Conservation (phyloP, 2,888 invertebrate genomes). For the Smittia sp. region DNA sequence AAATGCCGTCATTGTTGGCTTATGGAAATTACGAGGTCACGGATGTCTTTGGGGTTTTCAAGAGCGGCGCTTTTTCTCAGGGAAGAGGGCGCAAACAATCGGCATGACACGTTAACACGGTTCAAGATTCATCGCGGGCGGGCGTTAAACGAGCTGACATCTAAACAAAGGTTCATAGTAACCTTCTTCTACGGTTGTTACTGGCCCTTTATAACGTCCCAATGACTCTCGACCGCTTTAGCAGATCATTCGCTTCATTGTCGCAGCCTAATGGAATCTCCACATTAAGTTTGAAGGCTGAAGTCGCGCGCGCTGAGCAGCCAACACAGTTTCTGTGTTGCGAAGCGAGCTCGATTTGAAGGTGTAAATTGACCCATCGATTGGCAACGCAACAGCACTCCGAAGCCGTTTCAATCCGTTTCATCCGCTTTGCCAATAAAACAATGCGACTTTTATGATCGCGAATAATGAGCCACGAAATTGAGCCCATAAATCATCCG, state of each 20-base stretch:
- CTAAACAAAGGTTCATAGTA: not conserved
- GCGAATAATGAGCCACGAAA: slow-evolving; percentile 11
- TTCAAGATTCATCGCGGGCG: not conserved
- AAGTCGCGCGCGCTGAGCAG: slow-evolving; percentile 10
- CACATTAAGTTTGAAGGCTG: slow-evolving; percentile 21
- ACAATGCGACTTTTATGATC: slow-evolving; percentile 6
- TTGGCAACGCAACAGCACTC: not conserved
- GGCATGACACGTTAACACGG: not conserved
- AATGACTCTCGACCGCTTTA: slow-evolving; percentile 12
- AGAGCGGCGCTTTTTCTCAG: not conserved
- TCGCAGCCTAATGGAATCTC: slow-evolving; percentile 2
- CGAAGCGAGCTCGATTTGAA: slow-evolving; percentile 13
- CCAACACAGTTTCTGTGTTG: not conserved
- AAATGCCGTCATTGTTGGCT: not conserved
- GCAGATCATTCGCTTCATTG: slow-evolving; percentile 16
- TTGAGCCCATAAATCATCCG: slow-evolving; percentile 1
- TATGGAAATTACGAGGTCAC: slow-evolving; percentile 15
- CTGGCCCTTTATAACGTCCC: not conserved
- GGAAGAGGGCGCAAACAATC: not conserved
- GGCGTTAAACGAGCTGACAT: not conserved
- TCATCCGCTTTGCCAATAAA: not conserved
- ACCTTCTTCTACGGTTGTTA: not conserved
- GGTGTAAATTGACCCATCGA: slow-evolving; percentile 32
- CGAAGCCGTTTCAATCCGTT: not conserved
- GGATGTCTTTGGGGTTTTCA: not conserved